Base-by-base conservation (phyloP, 2,888 invertebrate genomes). In the Malachius bipustulatus region DNA sequence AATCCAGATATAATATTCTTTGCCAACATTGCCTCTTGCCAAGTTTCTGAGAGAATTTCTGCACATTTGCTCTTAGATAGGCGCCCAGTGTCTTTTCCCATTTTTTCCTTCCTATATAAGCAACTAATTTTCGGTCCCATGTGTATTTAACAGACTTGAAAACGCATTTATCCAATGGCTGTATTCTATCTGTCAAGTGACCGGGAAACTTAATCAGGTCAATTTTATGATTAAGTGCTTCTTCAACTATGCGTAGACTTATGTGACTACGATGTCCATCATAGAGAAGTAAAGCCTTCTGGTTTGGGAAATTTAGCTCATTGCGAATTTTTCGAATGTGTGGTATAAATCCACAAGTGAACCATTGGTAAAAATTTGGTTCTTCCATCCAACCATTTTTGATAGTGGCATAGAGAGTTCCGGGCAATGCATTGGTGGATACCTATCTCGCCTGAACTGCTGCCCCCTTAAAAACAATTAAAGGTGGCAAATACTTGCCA, bases 351-450 rank as follows among this genome's bases (percentile, higher is more conserved):
- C 12, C 32, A 31, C 13, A 14, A 31, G 6, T 26, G 11, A 34
- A 34, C 34, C 34, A 34, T 8, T 32, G 3, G 12, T 8, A 26
- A 13, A 34, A 34, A 9, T 34, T 24, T 4, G 34, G 34, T 26
- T 34, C 34, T 32, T 45, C 43, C 44, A 46, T 46, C 43, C 44
- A 45, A 6, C 44, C 46, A 29, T 46, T 45, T 8, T 29, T 30
- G 14, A 41, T 36, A 6, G 36, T 39, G 4, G 42, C 32, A 28
- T 43, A 43, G 14, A 40, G 16, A n/a, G 42, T 43, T 14, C 43
- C 41, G 14, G 40, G 40, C 27, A 34, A 38, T 14, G 39, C 16
- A 3, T 26, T 32, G 3, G 6, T 4, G 9, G 34, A 34, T n/a
- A 26, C 26, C 34, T 27, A 34, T 4, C 34, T 4, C 4, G 42